A percentile compares a stretch with the other conserved stretches of the same genome.
Conservation (phyloP, 2,888 invertebrate species). For the Sesia bembeciformis region DNA sequence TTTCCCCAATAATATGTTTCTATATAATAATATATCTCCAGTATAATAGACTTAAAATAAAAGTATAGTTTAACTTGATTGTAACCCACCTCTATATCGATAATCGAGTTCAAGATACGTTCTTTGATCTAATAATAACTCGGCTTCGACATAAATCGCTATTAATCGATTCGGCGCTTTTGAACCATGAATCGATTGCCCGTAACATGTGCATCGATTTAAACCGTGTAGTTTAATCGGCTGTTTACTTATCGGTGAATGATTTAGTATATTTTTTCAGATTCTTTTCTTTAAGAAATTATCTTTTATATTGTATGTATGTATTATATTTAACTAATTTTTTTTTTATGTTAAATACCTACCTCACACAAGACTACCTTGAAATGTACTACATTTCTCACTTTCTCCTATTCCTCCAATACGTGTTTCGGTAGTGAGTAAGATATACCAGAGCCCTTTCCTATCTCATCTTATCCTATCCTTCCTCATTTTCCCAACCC, state of each 20-base stretch:
- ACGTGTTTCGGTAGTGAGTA: too few relatives aligned
- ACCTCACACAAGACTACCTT: too few relatives aligned
- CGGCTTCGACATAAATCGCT: constrained; percentile 28
- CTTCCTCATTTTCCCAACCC: too few relatives aligned
- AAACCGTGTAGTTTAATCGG: not conserved
- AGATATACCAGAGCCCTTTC: too few relatives aligned
- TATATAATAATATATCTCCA: not conserved
- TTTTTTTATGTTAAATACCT: too few relatives aligned
- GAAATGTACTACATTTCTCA: too few relatives aligned
- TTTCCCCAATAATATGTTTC: too few relatives aligned
- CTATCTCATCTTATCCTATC: too few relatives aligned
- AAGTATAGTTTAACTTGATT: not conserved
- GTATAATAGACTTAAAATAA: not conserved
- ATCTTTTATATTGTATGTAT: too few relatives aligned
- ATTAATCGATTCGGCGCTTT: constrained; percentile 37
- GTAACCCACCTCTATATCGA: constrained; percentile 9
- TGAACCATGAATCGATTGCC: constrained; percentile 37
- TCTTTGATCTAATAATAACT: constrained; percentile 48
- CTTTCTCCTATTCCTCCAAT: too few relatives aligned
- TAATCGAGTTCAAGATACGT: constrained; percentile 17
- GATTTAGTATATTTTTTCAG: not conserved
- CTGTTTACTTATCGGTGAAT: not conserved
- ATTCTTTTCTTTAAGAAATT: not conserved
- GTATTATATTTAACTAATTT: too few relatives aligned
- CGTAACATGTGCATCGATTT: constrained; percentile 11